Conservation (phyloP, 2,888 invertebrate genomes). For the Lithodes maja region DNA sequence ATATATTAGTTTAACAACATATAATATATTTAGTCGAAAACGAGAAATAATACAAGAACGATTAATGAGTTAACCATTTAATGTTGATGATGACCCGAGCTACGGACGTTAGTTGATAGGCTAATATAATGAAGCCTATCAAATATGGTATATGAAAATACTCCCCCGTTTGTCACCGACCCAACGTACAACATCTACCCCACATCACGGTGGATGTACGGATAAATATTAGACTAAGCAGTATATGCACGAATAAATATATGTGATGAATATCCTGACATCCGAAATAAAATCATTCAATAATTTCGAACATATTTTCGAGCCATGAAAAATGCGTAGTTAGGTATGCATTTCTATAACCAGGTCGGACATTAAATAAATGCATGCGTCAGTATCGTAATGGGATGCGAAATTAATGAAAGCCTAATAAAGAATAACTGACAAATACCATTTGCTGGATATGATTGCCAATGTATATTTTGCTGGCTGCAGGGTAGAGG, state of each 20-base stretch:
- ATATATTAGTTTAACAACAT: too few relatives aligned
- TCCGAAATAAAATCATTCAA: background rate
- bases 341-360: constrained; percentile 4
- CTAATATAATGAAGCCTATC: too few relatives aligned
- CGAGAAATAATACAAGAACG: too few relatives aligned
- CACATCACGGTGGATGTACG: too few relatives aligned
- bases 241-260: background rate
- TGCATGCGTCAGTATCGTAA: constrained; percentile 1
- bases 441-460: constrained; percentile 6
- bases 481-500: constrained; percentile 6
- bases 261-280: background rate
- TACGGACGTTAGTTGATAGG: too few relatives aligned
- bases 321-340: background rate
- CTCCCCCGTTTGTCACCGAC: too few relatives aligned
- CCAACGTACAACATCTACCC: too few relatives aligned
- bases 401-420: constrained; percentile 16
- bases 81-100: too few relatives aligned
- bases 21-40: too few relatives aligned
- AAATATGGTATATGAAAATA: too few relatives aligned
- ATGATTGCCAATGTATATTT: constrained; percentile 20
- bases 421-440: constrained; percentile 17
- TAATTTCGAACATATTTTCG: background rate
- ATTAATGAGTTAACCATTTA: too few relatives aligned
- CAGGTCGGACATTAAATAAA: constrained; percentile 2
- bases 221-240: too few relatives aligned